phyloP scores from a whole-genome alignment of 2,797 vertebrate genomes.

The Eulemur coronatus region DNA sequence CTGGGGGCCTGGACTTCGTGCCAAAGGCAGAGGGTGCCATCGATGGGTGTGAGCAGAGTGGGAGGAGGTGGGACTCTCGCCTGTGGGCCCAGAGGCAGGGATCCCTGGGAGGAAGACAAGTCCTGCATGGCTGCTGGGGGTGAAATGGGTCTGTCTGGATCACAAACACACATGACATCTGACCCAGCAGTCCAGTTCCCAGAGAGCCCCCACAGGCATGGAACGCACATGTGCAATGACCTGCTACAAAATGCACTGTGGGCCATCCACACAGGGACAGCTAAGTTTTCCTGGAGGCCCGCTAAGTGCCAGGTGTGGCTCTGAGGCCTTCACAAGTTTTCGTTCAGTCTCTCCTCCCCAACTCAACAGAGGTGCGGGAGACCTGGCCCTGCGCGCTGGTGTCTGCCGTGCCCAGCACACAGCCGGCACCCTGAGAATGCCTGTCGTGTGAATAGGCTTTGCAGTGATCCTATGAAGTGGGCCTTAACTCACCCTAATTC shows the following conservation, averaged over 20 bases:
- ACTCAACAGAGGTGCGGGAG: background rate
- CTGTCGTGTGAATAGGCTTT: rapidly evolving
- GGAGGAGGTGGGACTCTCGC: background rate
- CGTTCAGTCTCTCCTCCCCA: background rate
- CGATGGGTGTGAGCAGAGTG: background rate
- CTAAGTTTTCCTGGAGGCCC: background rate
- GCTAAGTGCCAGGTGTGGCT: background rate
- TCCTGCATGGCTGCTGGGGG: rapidly evolving
- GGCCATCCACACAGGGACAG: background rate
- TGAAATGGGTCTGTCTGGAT: background rate
- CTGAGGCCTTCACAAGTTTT: background rate
- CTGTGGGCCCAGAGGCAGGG: background rate
- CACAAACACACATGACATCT: background rate
- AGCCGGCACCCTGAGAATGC: rapidly evolving
- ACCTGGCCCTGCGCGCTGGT: rapidly evolving
- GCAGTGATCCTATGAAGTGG: rapidly evolving
- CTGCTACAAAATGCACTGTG: background rate
- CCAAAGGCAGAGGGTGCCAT: background rate
- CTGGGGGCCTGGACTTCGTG: background rate
- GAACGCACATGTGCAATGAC: background rate
- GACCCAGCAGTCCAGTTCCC: background rate
- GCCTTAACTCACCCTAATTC: background rate
- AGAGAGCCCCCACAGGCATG: background rate
- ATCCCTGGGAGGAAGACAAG: background rate
- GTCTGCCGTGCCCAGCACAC: rapidly evolving